phyloP scores from a whole-genome alignment of 2,113 vertebrate species.

The Seriola dumerili region DNA sequence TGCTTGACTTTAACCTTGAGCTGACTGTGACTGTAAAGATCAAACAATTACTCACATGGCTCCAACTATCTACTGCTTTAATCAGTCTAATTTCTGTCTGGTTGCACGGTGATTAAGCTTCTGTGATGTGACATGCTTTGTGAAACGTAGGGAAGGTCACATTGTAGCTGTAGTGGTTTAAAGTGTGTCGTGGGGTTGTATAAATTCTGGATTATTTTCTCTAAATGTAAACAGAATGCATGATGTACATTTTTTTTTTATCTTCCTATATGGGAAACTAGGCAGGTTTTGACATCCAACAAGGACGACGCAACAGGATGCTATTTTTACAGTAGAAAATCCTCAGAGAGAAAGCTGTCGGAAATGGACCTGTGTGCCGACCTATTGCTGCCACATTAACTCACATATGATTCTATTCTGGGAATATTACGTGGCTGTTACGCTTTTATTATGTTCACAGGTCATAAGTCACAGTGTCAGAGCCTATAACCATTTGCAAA shows the following conservation, averaged over 20 bases:
- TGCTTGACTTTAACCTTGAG: not conserved
- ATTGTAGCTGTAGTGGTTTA: constrained; percentile 6
- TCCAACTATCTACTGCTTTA: not conserved
- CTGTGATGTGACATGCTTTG: constrained; percentile 9
- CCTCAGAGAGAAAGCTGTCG: constrained; percentile 7
- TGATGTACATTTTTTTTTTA: constrained; percentile 17
- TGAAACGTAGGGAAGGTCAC: constrained; percentile 20
- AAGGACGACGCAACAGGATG: constrained; percentile 15
- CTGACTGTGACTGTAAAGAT: not conserved
- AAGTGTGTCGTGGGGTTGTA: not conserved
- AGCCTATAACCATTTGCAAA: constrained; percentile 1
- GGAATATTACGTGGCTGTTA: constrained; percentile 25
- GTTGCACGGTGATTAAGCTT: not conserved
- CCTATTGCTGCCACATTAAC: constrained; percentile 24
- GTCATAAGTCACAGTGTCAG: constrained; percentile 27
- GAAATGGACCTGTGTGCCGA: constrained; percentile 31
- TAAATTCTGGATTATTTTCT: constrained; percentile 1
- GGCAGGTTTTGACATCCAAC: constrained; percentile 47
- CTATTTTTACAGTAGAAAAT: constrained; percentile 39
- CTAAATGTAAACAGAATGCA: constrained; percentile 20
- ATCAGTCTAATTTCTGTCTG: constrained; percentile 1
- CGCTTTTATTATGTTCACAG: constrained; percentile 18
- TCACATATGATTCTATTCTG: not conserved
- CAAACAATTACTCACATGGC: not conserved
- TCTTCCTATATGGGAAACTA: constrained; percentile 37